phyloP scores from a whole-genome alignment of 2,113 vertebrate species.

The Nannospalax galili region DNA sequence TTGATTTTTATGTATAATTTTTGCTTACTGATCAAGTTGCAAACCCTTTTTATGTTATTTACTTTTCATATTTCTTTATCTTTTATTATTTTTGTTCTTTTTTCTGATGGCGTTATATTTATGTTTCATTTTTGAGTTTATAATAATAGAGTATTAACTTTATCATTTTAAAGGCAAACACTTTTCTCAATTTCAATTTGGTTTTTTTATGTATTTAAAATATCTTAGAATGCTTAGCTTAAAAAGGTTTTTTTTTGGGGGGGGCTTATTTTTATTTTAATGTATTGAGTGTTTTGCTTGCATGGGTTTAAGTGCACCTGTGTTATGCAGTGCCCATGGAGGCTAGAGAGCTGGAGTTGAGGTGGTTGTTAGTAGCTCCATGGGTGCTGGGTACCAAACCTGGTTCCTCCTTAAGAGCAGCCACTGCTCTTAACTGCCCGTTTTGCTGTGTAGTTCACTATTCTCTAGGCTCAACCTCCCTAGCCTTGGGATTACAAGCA shows the following conservation, averaged over 20 bases:
- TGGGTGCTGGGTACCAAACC: no score
- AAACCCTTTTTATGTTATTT: slow-evolving; percentile 11
- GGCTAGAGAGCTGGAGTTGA: no score
- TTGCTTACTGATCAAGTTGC: not conserved
- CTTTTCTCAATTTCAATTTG: not conserved
- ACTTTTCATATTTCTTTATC: not conserved
- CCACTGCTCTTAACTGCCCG: no score
- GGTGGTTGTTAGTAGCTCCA: no score
- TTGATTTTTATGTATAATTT: not conserved
- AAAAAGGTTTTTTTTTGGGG: no score
- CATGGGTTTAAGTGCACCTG: no score
- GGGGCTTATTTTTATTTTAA: no score
- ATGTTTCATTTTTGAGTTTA: not conserved
- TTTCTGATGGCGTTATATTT: not conserved
- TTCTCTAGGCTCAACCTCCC: no score
- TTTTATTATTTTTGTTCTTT: slow-evolving; percentile 41
- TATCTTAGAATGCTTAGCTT: no score
- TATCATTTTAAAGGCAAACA: not conserved
- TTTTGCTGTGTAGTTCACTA: not conserved
- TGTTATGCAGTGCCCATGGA: no score
- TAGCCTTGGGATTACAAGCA: not conserved
- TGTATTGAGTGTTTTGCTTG: no score
- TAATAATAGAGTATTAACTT: not conserved
- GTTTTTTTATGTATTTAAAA: not conserved
- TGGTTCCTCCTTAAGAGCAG: no score